Conservation (phyloP, 1,140 invertebrate species). For the Lordiphosa stackelbergi region DNA sequence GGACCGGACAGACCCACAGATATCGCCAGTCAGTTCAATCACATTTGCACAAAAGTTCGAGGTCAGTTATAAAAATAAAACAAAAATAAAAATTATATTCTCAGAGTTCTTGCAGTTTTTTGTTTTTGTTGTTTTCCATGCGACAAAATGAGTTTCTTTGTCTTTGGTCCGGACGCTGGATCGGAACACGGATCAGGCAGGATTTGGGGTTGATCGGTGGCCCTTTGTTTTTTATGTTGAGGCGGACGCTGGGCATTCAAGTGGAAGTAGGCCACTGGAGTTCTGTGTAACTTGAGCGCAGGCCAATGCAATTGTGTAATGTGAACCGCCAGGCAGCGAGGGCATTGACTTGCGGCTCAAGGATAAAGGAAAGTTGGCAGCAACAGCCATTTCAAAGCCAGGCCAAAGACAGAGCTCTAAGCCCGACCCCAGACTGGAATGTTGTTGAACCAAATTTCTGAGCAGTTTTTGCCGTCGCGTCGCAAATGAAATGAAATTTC, state of each 20-base stretch:
- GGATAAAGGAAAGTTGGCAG: constrained; percentile 54
- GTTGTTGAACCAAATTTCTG: constrained; percentile 68
- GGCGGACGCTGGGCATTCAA: constrained; percentile 51
- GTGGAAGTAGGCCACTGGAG: constrained; percentile 74
- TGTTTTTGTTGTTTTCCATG: constrained; percentile 59
- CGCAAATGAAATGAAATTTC: constrained; percentile 67
- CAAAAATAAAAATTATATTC: constrained; percentile 33
- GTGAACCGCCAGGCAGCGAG: constrained; percentile 30
- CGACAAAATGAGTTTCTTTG: constrained; percentile 70
- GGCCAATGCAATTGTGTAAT: constrained; percentile 64
- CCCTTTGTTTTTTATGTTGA: constrained; percentile 14
- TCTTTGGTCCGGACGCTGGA: constrained; percentile 38
- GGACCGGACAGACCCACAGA: constrained; percentile 43
- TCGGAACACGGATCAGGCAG: constrained; percentile 20
- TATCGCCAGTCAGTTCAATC: constrained; percentile 71
- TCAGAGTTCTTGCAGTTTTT: constrained; percentile 7
- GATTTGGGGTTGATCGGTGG: constrained; percentile 30
- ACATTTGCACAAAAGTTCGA: constrained; percentile 76
- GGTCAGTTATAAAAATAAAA: constrained; percentile 74
- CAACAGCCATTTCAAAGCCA: constrained; percentile 26
- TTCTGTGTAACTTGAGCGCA: constrained; percentile 58
- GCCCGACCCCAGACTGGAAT: constrained; percentile 50
- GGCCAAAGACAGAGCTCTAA: neutral
- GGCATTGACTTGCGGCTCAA: constrained; percentile 64
- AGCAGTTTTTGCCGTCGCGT: constrained; percentile 16